Base-by-base conservation (phyloP, 2,888 invertebrate genomes). In the Corbicula japonica region DNA sequence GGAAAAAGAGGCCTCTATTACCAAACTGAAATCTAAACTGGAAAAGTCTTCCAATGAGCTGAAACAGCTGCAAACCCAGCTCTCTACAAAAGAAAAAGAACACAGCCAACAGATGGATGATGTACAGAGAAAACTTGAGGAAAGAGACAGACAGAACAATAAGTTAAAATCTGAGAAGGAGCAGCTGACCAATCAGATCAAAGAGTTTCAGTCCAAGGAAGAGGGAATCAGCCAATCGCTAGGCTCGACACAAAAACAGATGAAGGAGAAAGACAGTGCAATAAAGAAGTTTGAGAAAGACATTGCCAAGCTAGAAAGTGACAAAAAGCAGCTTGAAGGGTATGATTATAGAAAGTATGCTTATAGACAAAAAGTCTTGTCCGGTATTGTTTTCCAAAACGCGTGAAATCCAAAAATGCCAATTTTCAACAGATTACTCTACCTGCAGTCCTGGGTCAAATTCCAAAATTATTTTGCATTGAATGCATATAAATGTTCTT, bases 111-210 rank as follows among this genome's bases (percentile, higher is more conserved):
- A 82, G 41, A 41, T 89, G 10, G 80, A 85, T 6, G 86, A 87
- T 46, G 54, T 76, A 26, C 80, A 84, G 28, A 62, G 79, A n/a
- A 83, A 84, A 38, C 50, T 84, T 10, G 86, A 83, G 21, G 83
- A 85, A 48, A 83, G 78, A 38, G 83, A 85, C 26, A 65, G 71
- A 21, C 75, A 84, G 23, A 76, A 82, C 21, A 66, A 52, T n/a
- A 85, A 84, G 35, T 63, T 88, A 10, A 83, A 85, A 50, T 12
- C 74, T 80, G 60, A 70, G 46, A 83, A 62, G 34, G 79, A 83
- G 6, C 69, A 83, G 46, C 35, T 83, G 41, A 52, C 62, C 34
- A 73, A 63, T 63, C 76, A 76, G 32, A 46, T 83, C 0, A 52
- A 76, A 48, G 73, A 83, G 21, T 76, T 61, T 58, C 79, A 78